Base-by-base conservation (phyloP, 2,888 invertebrate species). In the Mellilla xanthometata region DNA sequence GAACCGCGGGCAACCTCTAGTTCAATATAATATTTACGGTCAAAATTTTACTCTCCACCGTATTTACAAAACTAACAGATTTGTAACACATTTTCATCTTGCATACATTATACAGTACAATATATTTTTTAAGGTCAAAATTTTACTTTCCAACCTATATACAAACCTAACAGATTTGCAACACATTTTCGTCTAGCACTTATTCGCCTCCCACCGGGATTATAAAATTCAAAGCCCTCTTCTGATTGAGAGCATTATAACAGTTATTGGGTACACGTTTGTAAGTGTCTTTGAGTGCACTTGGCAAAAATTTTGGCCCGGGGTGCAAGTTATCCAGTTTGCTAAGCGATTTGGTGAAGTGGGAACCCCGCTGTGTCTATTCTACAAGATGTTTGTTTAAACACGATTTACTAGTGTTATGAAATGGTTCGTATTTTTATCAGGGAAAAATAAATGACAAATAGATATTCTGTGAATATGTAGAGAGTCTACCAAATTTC, bases 261-360 rank as follows among this genome's bases (percentile, higher is more conserved):
- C 82, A 83, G 78, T 82, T 80, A 83, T 72, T 56, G 67, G 67
- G 59, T 71, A 75, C 76, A 78, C 68, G 71, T 71, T 67, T 58
- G 51, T 51, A 46, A 50, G 52, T 51, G 45, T 49, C 63, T 19
- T 19, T 53, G 58, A 81, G 80, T 49, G 66, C 68, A 54, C 83
- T 82, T 58, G 40, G 65, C 68, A 67, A n/a, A 68, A 82, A 76
- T 82, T 85, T 76, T 61, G 75, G 66, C 67, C 67, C 67, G 61
- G 67, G 74, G 72, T 63, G 69, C 55, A 61, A 54, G n/a, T n/a
- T n/a, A n/a, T n/a, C 1, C 15, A 65, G 60, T 73, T 68, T 67
- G 62, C 58, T 41, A 46, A 72, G 54, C 62, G 43, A 63, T 70
- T 68, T 64, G 55, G 56, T 44, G 58, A 56, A 54, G 54, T 55